Conservation (phyloP, 2,888 invertebrate genomes). For the Trichopoda pennipes region DNA sequence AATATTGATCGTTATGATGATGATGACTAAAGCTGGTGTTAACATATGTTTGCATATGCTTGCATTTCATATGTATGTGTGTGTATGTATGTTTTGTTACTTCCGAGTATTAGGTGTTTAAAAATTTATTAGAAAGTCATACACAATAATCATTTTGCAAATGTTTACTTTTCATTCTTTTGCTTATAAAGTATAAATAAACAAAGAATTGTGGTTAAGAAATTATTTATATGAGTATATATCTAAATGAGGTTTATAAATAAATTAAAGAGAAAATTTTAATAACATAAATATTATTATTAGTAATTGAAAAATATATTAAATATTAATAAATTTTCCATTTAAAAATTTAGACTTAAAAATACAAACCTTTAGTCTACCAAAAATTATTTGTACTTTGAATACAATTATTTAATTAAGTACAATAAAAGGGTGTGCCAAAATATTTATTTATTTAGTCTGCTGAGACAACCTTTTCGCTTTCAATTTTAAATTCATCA, state of each 20-base stretch:
- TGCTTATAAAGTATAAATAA: background rate
- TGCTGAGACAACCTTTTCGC: too few species aligned
- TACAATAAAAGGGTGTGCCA: too few species aligned
- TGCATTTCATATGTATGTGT: background rate
- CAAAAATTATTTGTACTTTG: too few species aligned
- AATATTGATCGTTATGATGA: constrained; percentile 16
- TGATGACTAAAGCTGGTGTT: constrained; percentile 37
- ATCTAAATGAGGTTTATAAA: constrained; percentile 33
- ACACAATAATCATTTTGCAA: constrained; percentile 13
- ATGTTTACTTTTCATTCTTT: constrained; percentile 24
- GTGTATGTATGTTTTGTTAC: background rate
- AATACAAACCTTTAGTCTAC: too few species aligned
- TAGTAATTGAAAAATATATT: too few species aligned
- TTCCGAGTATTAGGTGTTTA: constrained; percentile 42
- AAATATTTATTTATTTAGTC: too few species aligned
- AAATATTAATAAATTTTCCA: too few species aligned
- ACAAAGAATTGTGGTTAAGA: too few species aligned
- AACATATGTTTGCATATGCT: background rate
- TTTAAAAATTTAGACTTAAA: too few species aligned
- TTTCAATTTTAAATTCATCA: too few species aligned
- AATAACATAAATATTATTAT: background rate
- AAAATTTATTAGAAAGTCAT: constrained; percentile 46
- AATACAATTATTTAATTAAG: too few species aligned
- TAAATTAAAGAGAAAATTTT: constrained; percentile 18
- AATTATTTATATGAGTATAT: background rate